Evolutionary conservation across 2,113 vertebrate species (phyloP).

Genomic region (Sinosuthora webbiana): DNA sequence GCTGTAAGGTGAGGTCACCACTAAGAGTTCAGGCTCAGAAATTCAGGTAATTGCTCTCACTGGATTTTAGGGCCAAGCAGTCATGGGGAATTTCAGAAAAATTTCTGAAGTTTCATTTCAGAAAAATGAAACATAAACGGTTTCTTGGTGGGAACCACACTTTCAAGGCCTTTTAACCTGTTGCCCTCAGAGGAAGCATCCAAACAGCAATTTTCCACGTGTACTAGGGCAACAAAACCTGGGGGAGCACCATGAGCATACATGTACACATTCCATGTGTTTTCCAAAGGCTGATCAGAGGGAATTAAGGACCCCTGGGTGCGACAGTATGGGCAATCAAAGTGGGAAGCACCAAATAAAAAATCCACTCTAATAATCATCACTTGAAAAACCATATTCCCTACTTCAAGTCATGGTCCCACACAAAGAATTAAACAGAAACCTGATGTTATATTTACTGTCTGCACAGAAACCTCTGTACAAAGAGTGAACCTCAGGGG

Average conservation of each 20-base stretch:
- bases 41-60: not conserved
- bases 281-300: not conserved
- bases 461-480: not conserved
- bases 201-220: not conserved
- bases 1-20: not conserved
- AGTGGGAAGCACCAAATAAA: not conserved
- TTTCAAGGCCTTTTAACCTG: not conserved
- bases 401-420: not conserved
- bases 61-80: not conserved
- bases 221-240: not conserved
- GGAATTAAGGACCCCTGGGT: not conserved
- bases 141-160: not conserved
- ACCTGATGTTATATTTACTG: not conserved
- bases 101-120: not conserved
- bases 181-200: not conserved
- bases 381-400: not conserved
- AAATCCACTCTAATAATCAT: not conserved
- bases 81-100: not conserved
- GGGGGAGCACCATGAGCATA: not conserved
- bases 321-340: accelerated
- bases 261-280: not conserved
- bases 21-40: not conserved
- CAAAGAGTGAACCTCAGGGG: not conserved
- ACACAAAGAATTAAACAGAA: not conserved
- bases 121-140: not conserved